Conservation (phyloP, 2,888 invertebrate genomes). For the Labia minor region DNA sequence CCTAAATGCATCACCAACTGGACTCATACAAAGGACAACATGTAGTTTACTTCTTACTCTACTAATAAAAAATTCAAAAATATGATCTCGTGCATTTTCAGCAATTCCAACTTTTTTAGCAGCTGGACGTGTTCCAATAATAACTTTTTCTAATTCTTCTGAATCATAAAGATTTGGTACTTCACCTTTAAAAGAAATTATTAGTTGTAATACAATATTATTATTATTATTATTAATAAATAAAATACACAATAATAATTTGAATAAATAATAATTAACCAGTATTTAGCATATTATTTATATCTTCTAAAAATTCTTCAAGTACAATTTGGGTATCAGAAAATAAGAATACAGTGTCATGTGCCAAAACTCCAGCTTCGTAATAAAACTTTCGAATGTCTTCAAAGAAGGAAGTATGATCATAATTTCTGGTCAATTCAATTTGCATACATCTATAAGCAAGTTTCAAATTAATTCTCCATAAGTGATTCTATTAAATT, state of each 20-base stretch:
- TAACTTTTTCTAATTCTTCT: slow-evolving; percentile 74
- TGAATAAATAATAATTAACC: slow-evolving; percentile 38
- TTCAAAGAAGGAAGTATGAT: slow-evolving; percentile 71
- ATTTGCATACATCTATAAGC: slow-evolving; percentile 67
- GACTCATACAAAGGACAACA: slow-evolving; percentile 81
- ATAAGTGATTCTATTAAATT: neutral
- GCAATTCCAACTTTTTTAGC: slow-evolving; percentile 60
- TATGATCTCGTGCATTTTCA: slow-evolving; percentile 58
- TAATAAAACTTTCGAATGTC: slow-evolving; percentile 71
- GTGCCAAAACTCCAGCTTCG: slow-evolving; percentile 60
- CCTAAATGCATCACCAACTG: slow-evolving; percentile 79
- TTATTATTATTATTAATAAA: neutral
- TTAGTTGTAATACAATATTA: slow-evolving; percentile 3
- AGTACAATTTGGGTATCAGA: slow-evolving; percentile 83
- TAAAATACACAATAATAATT: neutral
- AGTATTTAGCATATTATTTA: slow-evolving; percentile 84
- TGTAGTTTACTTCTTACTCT: slow-evolving; percentile 74
- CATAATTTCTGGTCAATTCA: slow-evolving; percentile 74
- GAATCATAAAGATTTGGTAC: slow-evolving; percentile 84
- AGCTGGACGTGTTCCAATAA: slow-evolving; percentile 58
- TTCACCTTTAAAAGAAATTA: slow-evolving; percentile 47
- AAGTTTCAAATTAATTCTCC: slow-evolving; percentile 18
- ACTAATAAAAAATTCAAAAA: slow-evolving; percentile 76
- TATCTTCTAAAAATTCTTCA: slow-evolving; percentile 84
- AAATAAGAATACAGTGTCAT: slow-evolving; percentile 73